phyloP scores from a whole-genome alignment of 2,113 vertebrate genomes.

The Carassius gibelio region DNA sequence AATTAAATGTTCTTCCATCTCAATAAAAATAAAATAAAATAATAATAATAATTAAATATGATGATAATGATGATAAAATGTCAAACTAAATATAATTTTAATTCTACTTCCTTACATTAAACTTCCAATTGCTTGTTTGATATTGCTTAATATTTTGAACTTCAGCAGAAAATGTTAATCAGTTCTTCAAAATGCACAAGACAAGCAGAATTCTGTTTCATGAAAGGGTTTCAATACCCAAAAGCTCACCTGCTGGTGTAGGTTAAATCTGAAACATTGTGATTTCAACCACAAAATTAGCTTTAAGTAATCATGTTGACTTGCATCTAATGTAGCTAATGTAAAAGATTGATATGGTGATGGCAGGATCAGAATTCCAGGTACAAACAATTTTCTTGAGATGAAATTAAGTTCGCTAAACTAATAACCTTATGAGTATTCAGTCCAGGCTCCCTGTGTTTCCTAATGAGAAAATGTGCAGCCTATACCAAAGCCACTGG shows the following conservation, averaged over 20 bases:
- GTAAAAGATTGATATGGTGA: slow-evolving; percentile 1
- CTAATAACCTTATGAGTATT: slow-evolving; percentile 48
- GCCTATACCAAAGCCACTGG: slow-evolving; percentile 50
- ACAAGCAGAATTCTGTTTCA: not conserved
- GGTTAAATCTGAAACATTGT: not conserved
- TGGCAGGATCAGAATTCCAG: slow-evolving; percentile 25
- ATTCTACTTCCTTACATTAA: not conserved
- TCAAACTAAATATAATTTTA: not conserved
- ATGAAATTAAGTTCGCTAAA: slow-evolving; percentile 41
- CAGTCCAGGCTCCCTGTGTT: slow-evolving; percentile 24
- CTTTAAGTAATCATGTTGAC: not conserved
- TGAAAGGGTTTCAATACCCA: not conserved
- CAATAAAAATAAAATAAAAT: not conserved
- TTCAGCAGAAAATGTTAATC: not conserved
- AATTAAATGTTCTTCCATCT: not conserved
- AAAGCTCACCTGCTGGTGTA: not conserved
- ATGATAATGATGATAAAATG: not conserved
- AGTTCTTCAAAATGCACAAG: not conserved
- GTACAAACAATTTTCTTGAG: slow-evolving; percentile 30
- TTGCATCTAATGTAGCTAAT: slow-evolving; percentile 26
- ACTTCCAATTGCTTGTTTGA: not conserved
- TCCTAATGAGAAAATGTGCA: slow-evolving; percentile 56
- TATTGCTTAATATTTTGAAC: not conserved
- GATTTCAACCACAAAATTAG: not conserved
- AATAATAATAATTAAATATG: not conserved